Evolutionary conservation across 2,888 invertebrate genomes (phyloP).

Genomic region (Lasioglossum malachurum): DNA sequence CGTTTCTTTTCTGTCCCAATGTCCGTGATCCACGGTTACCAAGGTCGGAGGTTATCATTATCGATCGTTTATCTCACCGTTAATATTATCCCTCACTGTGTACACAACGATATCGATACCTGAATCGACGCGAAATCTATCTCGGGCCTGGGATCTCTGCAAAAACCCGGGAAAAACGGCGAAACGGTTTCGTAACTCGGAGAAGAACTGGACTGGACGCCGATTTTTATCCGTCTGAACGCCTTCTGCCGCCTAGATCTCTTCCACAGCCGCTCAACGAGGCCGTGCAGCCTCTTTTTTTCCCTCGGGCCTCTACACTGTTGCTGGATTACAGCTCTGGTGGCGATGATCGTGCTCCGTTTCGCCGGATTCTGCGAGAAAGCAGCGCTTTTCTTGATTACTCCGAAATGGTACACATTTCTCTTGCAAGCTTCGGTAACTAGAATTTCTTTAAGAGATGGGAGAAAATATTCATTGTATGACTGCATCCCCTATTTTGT

Average conservation of each 20-base stretch:
- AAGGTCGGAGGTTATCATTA: slow-evolving; percentile 16
- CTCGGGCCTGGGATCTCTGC: neutral
- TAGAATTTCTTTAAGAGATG: too few species aligned
- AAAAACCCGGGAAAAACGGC: neutral
- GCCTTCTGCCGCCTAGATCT: neutral
- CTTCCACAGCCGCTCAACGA: neutral
- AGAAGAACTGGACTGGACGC: neutral
- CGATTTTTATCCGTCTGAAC: neutral
- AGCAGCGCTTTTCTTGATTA: neutral
- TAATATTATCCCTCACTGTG: neutral
- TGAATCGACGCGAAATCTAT: neutral
- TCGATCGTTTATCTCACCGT: slow-evolving; percentile 9
- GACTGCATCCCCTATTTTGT: too few species aligned
- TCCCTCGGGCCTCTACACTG: neutral
- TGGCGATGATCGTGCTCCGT: neutral
- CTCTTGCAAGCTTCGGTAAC: neutral
- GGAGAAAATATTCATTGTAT: too few species aligned
- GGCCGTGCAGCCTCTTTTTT: neutral
- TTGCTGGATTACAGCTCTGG: neutral
- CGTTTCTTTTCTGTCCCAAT: slow-evolving; percentile 25
- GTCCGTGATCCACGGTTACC: neutral
- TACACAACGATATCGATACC: slow-evolving; percentile 1
- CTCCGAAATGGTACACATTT: neutral
- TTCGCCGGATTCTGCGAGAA: neutral
- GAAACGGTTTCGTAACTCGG: slow-evolving; percentile 16